Evolutionary conservation across 1,140 invertebrate species (phyloP).

Genomic region (Metopolophium dirhodum): DNA sequence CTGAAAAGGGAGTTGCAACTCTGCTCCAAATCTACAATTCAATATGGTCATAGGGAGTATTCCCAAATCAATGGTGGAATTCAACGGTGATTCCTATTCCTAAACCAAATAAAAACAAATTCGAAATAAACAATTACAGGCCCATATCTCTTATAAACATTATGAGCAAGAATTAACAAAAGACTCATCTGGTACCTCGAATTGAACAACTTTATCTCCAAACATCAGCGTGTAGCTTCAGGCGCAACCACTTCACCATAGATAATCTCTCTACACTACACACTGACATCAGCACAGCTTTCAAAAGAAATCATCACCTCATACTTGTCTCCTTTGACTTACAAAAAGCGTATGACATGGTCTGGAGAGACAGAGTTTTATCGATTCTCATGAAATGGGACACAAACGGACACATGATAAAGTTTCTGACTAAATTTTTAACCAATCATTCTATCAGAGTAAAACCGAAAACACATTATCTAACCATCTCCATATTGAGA

Average conservation of each 20-base stretch:
- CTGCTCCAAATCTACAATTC: neutral
- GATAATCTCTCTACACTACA: too few species aligned
- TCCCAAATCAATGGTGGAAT: neutral
- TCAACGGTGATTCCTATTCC: neutral
- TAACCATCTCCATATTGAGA: neutral
- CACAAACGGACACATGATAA: neutral
- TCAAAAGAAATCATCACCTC: neutral
- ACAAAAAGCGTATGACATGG: neutral
- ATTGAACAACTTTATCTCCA: too few species aligned
- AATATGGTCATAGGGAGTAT: neutral
- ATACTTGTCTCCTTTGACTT: too few species aligned
- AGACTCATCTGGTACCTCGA: too few species aligned
- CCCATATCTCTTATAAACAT: neutral
- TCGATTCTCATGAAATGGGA: neutral
- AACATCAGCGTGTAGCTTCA: too few species aligned
- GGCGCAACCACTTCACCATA: too few species aligned
- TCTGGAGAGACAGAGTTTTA: neutral
- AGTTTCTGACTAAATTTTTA: neutral
- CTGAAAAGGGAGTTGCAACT: neutral
- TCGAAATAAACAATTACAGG: neutral
- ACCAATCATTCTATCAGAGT: neutral
- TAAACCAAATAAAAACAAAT: neutral
- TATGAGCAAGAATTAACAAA: too few species aligned
- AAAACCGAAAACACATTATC: neutral
- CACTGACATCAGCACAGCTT: too few species aligned